Evolutionary conservation across 2,113 vertebrate genomes (phyloP), one percentile per base, ranked within the genome.

Genomic region (Silurus asotus): DNA sequence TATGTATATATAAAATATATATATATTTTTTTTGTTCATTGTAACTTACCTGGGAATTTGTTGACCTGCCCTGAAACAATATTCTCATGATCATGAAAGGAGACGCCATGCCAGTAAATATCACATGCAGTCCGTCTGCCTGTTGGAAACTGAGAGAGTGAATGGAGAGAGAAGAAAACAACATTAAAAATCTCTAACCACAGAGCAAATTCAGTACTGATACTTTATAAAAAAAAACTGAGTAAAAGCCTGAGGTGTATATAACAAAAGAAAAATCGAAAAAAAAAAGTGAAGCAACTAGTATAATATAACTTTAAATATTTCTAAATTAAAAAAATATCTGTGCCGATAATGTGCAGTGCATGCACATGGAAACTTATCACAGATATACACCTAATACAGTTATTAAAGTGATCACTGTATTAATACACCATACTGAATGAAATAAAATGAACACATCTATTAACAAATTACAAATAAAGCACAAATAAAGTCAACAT

Each of bases 61-160:
- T 99, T 99, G 93, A 99, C 97, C 94, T 97, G 97, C 87, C 98
- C 98, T 45, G 96, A 98, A 93, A 95, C 92, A 74, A 98, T 97
- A 87, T 95, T 93, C 81, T 97, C 96, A 14, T 91, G 98, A 64
- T 99, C 98, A 0, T 97, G 97, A 90, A 99, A 99, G 0, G 98
- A 99, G 3, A 97, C 96, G 8, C 97, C 97, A 0, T 99, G 98
- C 98, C 98, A 99, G 23, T 99, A 99, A 93, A 99, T 98, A 88
- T 99, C 98, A 78, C 98, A 99, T 0, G 97, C 95, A 79, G 96
- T 79, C 79, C 97, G 96, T 49, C 98, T 94, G 74, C 98, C 98
- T 37, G 96, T 84, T 0, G 97, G 97, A 84, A 98, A 96, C 98
- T 99, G 92, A 70, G 89, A 89, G 84, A 5, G 75, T 82, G 11